Conservation (phyloP, 1,140 invertebrate species). For the Drosophila ironensis region DNA sequence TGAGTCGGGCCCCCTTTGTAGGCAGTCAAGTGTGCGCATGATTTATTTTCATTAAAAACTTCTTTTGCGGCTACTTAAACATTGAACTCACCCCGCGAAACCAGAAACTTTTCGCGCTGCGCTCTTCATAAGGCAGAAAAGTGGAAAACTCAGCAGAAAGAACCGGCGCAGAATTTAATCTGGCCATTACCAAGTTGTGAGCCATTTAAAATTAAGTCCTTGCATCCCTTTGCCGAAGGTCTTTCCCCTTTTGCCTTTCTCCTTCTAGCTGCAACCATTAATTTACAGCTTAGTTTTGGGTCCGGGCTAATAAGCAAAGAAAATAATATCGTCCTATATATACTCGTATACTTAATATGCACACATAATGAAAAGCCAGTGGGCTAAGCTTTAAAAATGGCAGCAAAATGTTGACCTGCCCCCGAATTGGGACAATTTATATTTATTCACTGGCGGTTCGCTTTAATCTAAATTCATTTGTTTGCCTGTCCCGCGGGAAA, state of each 20-base stretch:
- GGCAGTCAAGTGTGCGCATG: conserved; percentile 60
- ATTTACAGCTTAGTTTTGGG: conserved; percentile 61
- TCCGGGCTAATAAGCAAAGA: conserved; percentile 42
- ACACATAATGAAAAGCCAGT: conserved; percentile 55
- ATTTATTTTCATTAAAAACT: conserved; percentile 74
- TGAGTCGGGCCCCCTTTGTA: conserved; percentile 13
- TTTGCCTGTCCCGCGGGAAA: conserved; percentile 35
- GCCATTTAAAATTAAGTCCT: conserved; percentile 34
- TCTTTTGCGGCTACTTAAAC: conserved; percentile 55
- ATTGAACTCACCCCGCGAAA: conserved; percentile 39
- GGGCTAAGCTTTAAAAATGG: conserved; percentile 57
- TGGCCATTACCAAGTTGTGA: conserved; percentile 66
- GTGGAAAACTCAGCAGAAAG: conserved; percentile 26
- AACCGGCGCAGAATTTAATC: conserved; percentile 62
- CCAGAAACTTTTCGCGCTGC: conserved; percentile 40
- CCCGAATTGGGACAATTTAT: conserved; percentile 2
- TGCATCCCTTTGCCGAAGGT: conserved; percentile 46
- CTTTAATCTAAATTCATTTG: conserved; percentile 57
- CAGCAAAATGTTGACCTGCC: conserved; percentile 18
- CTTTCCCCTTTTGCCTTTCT: too few relatives aligned
- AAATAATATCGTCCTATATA: too few relatives aligned
- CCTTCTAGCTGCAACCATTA: conserved; percentile 70
- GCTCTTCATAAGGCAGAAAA: conserved; percentile 32
- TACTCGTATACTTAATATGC: neutral
- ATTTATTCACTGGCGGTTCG: neutral